Evolutionary conservation across 2,113 vertebrate genomes (phyloP).

Genomic region (Ciconia boyciana): DNA sequence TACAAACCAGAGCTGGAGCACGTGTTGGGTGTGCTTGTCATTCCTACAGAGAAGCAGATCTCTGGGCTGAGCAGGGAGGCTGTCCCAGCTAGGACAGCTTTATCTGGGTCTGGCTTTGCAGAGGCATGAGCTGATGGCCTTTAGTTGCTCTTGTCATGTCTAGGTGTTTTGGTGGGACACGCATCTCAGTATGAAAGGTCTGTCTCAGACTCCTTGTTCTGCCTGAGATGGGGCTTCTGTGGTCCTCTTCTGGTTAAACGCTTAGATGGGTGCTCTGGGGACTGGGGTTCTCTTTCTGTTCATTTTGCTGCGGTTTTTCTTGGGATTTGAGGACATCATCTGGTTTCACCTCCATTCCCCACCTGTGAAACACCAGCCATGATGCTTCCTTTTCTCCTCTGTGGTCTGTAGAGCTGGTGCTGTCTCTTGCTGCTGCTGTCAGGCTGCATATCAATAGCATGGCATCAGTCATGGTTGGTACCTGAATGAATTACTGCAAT

Average conservation of each 20-base stretch:
- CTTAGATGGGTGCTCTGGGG: neutral
- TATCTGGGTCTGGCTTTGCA: neutral
- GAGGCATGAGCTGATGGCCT: neutral
- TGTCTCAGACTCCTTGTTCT: neutral
- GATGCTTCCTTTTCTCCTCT: neutral
- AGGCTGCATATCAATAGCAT: neutral
- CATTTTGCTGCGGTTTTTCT: neutral
- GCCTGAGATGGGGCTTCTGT: neutral
- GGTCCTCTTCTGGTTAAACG: neutral
- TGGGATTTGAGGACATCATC: neutral
- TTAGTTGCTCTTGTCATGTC: neutral
- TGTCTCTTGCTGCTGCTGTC: neutral
- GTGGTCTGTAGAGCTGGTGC: neutral
- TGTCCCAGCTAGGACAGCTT: neutral
- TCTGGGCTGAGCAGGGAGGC: neutral
- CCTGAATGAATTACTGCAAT: slow-evolving; percentile 14
- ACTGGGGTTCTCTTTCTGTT: neutral
- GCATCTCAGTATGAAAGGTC: neutral
- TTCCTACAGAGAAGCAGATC: neutral
- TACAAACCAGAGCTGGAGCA: neutral
- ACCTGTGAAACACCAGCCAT: neutral
- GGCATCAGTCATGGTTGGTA: neutral
- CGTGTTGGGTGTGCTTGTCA: fast-evolving
- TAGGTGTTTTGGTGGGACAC: neutral
- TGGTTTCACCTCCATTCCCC: neutral